A percentile compares a stretch with the other conserved stretches of the same genome.
phyloP scores from a whole-genome alignment of 2,888 invertebrate species.

The Omphaloscelis lunosa region DNA sequence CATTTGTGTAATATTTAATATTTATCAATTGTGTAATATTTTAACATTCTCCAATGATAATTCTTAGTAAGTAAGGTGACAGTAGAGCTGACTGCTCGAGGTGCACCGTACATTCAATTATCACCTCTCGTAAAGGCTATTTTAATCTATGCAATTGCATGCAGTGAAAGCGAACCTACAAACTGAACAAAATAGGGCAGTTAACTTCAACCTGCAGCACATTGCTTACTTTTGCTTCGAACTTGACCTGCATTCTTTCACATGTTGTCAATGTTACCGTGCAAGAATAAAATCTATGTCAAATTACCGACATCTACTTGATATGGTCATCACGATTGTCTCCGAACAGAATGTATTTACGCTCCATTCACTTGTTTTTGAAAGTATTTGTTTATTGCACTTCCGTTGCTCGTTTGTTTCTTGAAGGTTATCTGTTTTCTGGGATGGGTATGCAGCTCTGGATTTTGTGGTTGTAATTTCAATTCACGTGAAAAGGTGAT shows the following conservation, averaged over 20 bases:
- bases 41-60: too few relatives aligned
- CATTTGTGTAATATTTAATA: too few relatives aligned
- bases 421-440: background rate
- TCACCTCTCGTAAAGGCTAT: background rate
- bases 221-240: constrained; percentile 30
- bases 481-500: too few relatives aligned
- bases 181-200: constrained; percentile 21
- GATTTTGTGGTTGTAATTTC: too few relatives aligned
- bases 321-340: constrained; percentile 35
- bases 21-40: too few relatives aligned
- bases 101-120: background rate
- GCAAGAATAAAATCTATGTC: constrained; percentile 41
- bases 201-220: constrained; percentile 11
- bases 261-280: constrained; percentile 3
- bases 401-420: constrained; percentile 14
- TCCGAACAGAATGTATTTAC: constrained; percentile 33
- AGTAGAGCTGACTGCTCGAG: background rate
- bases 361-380: constrained; percentile 38
- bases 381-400: constrained; percentile 26
- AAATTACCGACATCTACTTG: constrained; percentile 27
- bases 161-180: constrained; percentile 36
- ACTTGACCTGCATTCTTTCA: constrained; percentile 46
- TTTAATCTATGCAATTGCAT: background rate
- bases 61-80: too few relatives aligned
- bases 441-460: too few relatives aligned